Conservation (phyloP, 2,797 vertebrate species). For the Stomatorhinus walkeri region DNA sequence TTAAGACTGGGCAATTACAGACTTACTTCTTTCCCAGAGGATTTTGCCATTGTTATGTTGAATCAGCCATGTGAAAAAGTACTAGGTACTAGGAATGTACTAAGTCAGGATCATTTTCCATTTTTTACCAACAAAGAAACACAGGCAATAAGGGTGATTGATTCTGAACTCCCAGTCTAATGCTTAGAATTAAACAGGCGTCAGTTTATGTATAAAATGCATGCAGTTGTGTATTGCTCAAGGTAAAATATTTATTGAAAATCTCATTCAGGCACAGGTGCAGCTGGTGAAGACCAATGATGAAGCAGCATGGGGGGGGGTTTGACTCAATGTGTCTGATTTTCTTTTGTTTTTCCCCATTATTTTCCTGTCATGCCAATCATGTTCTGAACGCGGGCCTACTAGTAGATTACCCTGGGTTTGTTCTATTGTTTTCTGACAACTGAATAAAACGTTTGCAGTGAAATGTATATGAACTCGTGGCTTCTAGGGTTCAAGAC, state of each 20-base stretch:
- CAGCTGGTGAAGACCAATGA: neutral
- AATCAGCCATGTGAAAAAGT: constrained; percentile 6
- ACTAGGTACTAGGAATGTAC: neutral
- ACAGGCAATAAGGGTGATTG: neutral
- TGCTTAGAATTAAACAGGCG: neutral
- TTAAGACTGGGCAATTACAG: neutral
- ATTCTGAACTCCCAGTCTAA: neutral
- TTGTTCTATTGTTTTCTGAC: neutral
- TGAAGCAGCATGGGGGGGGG: neutral
- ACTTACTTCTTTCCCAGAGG: neutral
- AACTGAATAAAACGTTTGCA: neutral
- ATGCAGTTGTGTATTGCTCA: neutral
- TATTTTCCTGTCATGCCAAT: neutral
- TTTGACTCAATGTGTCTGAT: neutral
- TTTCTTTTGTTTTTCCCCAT: neutral
- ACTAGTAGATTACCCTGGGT: neutral
- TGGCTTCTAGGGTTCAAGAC: neutral
- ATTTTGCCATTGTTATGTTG: neutral
- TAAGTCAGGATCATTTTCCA: neutral
- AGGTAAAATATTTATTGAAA: neutral
- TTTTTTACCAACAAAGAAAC: neutral
- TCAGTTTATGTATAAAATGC: neutral
- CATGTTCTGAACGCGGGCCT: neutral
- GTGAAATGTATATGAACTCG: neutral
- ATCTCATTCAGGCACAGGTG: neutral